A percentile compares a stretch with the other conserved stretches of the same genome.
phyloP scores from a whole-genome alignment of 2,113 vertebrate genomes.

The Lampris megalopsis region DNA sequence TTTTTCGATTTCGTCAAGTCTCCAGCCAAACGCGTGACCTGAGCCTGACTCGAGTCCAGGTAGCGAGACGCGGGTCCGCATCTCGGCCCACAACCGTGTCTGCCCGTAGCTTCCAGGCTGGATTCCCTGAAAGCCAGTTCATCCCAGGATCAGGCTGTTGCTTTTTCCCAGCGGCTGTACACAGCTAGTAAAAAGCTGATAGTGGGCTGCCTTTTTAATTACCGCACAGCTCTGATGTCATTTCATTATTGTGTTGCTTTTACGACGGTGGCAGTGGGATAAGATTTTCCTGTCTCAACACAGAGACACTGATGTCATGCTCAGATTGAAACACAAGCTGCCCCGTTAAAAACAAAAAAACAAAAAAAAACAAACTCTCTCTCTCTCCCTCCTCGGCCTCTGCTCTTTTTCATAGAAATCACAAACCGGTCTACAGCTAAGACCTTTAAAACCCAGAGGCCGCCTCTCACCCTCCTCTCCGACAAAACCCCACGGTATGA shows the following conservation, averaged over 20 bases:
- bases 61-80: too few relatives aligned
- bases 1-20: too few relatives aligned
- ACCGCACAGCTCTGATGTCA: conserved; percentile 69
- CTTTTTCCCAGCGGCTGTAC: conserved; percentile 31
- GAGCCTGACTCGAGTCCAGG: too few relatives aligned
- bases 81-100: too few relatives aligned
- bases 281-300: conserved; percentile 75
- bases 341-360: conserved; percentile 42
- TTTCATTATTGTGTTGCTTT: conserved; percentile 79
- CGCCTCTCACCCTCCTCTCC: neutral
- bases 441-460: conserved; percentile 19
- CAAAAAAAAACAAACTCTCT: neutral
- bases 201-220: conserved; percentile 76
- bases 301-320: conserved; percentile 76
- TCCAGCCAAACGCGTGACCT: too few relatives aligned
- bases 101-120: conserved; percentile 1
- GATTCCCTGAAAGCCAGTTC: conserved; percentile 24
- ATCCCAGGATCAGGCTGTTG: conserved; percentile 19
- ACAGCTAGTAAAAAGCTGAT: conserved; percentile 65
- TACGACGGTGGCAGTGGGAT: conserved; percentile 64
- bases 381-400: conserved; percentile 23
- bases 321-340: conserved; percentile 75
- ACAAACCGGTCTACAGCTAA: conserved; percentile 31
- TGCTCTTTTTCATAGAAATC: conserved; percentile 36
- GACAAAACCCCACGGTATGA: too few relatives aligned